Percentiles rank a stretch among this genome's conserved stretches.
Conservation (phyloP, 2,113 vertebrate genomes). For the Scalopus aquaticus region DNA sequence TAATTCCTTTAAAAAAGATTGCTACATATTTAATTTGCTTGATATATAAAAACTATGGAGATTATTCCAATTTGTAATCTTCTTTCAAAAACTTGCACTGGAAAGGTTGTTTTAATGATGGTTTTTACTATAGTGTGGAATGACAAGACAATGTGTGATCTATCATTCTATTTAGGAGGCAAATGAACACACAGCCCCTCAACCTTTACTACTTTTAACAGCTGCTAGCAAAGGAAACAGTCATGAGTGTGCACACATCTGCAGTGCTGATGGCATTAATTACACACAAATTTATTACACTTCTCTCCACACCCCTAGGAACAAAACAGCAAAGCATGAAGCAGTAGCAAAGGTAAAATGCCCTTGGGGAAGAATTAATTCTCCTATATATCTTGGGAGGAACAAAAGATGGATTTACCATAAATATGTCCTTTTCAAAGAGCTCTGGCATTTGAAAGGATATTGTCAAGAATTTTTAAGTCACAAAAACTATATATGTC, state of each 20-base stretch:
- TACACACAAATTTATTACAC: constrained; percentile 51
- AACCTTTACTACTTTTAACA: constrained; percentile 64
- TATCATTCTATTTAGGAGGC: constrained; percentile 38
- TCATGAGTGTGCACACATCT: constrained; percentile 31
- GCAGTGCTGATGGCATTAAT: constrained; percentile 59
- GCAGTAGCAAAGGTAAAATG: constrained; percentile 56
- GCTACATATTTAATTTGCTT: constrained; percentile 14
- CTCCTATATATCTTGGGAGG: constrained; percentile 38
- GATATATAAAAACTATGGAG: constrained; percentile 10
- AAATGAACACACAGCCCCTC: constrained; percentile 16
- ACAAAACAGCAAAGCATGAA: constrained; percentile 55
- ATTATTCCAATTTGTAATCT: constrained; percentile 26
- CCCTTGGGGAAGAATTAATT: constrained; percentile 43
- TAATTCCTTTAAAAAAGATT: constrained; percentile 55
- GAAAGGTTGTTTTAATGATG: constrained; percentile 60
- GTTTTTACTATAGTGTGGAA: constrained; percentile 32
- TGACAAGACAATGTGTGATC: constrained; percentile 10
- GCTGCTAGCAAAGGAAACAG: constrained; percentile 54
- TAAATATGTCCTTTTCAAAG: constrained; percentile 57
- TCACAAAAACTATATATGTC: neutral
- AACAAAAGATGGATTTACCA: constrained; percentile 34
- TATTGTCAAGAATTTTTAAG: constrained; percentile 28
- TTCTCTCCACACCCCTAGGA: neutral
- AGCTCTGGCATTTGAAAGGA: constrained; percentile 30
- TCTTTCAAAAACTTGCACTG: constrained; percentile 9